These are phyloP conservation scores for Drosophila hawaiiensis DNA, from an alignment of 2,888 invertebrate species.

Conservation along the genomic window DNA sequence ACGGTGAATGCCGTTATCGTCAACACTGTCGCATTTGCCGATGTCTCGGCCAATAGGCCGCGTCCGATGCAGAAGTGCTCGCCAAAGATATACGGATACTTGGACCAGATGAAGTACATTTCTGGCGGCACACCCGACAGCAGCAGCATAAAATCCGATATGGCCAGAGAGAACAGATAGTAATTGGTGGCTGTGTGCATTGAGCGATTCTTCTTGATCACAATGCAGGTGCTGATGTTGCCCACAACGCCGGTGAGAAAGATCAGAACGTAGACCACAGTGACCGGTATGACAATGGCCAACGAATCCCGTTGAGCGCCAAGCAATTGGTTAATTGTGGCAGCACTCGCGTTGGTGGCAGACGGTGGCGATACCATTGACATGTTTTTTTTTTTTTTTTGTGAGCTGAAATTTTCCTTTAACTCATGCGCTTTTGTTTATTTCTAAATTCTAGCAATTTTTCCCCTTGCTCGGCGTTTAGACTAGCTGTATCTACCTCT, in stretches of 20 bases:
- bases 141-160: slow-evolving; percentile 92
- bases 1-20: slow-evolving; percentile 94
- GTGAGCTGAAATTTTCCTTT: slow-evolving; percentile 38
- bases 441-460: slow-evolving; percentile 58
- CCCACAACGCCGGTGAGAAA: slow-evolving; percentile 92
- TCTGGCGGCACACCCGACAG: slow-evolving; percentile 90
- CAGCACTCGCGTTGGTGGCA: slow-evolving; percentile 40
- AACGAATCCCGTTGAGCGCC: slow-evolving; percentile 88
- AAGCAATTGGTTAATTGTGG: slow-evolving; percentile 45
- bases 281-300: slow-evolving; percentile 89
- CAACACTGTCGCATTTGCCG: slow-evolving; percentile 91
- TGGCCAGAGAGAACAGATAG: slow-evolving; percentile 93
- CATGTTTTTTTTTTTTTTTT: slow-evolving; percentile 23
- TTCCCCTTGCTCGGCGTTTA: slow-evolving; percentile 66
- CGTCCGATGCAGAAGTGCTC: slow-evolving; percentile 92
- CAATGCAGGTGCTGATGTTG: slow-evolving; percentile 93
- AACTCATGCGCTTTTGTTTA: slow-evolving; percentile 38
- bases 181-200: slow-evolving; percentile 94
- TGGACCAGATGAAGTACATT: slow-evolving; percentile 91
- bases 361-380: slow-evolving; percentile 20
- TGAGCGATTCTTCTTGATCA: slow-evolving; percentile 92
- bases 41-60: slow-evolving; percentile 92
- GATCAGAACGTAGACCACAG: slow-evolving; percentile 91
- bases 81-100: slow-evolving; percentile 92
- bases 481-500: slow-evolving; percentile 54